Conservation (phyloP, 2,113 vertebrate genomes). For the Cheilinus undulatus region DNA sequence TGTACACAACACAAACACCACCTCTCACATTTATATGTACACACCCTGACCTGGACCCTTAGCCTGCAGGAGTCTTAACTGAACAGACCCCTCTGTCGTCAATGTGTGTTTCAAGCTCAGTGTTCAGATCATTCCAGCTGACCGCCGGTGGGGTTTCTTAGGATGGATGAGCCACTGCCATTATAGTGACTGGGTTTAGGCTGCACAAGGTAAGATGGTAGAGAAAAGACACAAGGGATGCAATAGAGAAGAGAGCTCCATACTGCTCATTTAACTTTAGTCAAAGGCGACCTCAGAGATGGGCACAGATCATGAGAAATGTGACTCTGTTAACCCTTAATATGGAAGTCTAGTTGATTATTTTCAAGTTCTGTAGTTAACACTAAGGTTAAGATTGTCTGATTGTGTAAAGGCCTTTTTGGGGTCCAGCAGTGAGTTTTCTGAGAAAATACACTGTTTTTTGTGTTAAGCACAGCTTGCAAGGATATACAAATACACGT, state of each 20-base stretch:
- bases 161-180: constrained; percentile 30
- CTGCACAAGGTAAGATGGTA: neutral
- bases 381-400: too few species aligned
- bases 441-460: too few species aligned
- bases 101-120: constrained; percentile 43
- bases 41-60: constrained; percentile 28
- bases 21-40: constrained; percentile 46
- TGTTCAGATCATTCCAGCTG: constrained; percentile 52
- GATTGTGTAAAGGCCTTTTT: too few species aligned
- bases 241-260: neutral
- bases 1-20: constrained; percentile 54
- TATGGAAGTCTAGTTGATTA: too few species aligned
- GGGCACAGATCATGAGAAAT: too few species aligned
- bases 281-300: neutral
- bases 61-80: constrained; percentile 50
- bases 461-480: too few species aligned
- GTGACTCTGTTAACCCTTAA: too few species aligned
- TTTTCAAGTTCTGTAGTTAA: too few species aligned
- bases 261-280: neutral
- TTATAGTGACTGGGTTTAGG: constrained; percentile 11
- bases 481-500: too few species aligned
- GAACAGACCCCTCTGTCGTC: constrained; percentile 7
- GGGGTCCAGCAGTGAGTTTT: too few species aligned
- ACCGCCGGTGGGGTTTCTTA: constrained; percentile 16
- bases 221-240: neutral